Evolutionary conservation across 2,797 vertebrate genomes (phyloP).

Genomic region (Peromyscus attwateri): DNA sequence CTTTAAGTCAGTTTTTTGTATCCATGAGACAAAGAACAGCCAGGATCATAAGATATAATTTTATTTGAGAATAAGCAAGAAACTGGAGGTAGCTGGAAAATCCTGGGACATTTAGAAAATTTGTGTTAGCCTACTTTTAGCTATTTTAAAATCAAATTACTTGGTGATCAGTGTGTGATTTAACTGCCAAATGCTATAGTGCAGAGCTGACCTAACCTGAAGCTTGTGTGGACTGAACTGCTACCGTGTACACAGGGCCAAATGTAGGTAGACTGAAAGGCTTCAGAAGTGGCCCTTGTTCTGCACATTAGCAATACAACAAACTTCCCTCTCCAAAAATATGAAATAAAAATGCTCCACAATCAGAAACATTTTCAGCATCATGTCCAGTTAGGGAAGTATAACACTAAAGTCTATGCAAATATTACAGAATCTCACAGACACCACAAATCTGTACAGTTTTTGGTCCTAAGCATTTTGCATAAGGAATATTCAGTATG

Average conservation of each 20-base stretch:
- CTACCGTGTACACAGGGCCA: not conserved
- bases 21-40: not conserved
- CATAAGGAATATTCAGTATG: not conserved
- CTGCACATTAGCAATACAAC: not conserved
- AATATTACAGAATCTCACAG: not conserved
- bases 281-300: not conserved
- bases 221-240: not conserved
- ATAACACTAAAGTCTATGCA: not conserved
- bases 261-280: not conserved
- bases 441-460: not conserved
- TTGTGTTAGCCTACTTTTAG: not conserved
- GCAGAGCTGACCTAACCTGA: not conserved
- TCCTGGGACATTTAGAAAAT: not conserved
- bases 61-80: conserved; percentile 32
- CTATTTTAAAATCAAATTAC: not conserved
- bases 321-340: not conserved
- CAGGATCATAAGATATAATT: not conserved
- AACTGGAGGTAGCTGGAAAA: not conserved
- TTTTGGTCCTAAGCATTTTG: not conserved
- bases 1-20: not conserved
- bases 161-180: not conserved
- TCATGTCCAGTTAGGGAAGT: not conserved
- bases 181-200: not conserved
- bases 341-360: not conserved
- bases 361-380: not conserved